Percentiles rank a stretch among this genome's conserved stretches.
phyloP scores from a whole-genome alignment of 92 coral and sea anemone genomes.

The Umimayanthus chanpuru region DNA sequence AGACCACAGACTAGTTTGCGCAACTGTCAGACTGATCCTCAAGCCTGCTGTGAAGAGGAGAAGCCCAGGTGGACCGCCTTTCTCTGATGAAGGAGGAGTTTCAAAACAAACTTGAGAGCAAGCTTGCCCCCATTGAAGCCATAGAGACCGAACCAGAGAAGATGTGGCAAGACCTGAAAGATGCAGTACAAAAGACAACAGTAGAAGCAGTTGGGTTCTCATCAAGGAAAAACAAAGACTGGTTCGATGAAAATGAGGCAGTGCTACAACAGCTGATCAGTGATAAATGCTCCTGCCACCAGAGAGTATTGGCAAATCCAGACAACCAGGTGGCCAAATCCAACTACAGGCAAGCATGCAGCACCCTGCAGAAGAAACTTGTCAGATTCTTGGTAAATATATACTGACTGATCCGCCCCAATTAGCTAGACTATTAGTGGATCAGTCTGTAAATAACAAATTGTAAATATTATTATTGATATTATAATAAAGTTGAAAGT shows the following conservation, averaged over 20 bases:
- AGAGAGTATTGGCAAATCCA: background rate
- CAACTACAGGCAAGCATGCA: conserved; percentile 28
- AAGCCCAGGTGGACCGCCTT: background rate
- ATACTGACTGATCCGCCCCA: too few relatives aligned
- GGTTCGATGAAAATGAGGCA: too few relatives aligned
- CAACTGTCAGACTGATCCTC: background rate
- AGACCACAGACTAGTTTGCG: too few relatives aligned
- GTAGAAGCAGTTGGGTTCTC: conserved; percentile 31
- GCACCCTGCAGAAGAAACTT: too few relatives aligned
- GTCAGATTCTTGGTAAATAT: too few relatives aligned
- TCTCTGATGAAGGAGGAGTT: background rate
- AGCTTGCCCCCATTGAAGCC: background rate
- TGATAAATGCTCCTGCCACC: conserved; percentile 14
- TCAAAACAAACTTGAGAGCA: background rate
- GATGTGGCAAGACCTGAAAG: background rate
- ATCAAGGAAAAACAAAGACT: conserved; percentile 39
- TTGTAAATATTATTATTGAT: too few relatives aligned
- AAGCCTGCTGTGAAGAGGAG: background rate
- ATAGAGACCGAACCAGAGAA: conserved; percentile 15
- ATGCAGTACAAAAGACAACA: background rate
- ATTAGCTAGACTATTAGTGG: too few relatives aligned
- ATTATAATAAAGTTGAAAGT: too few relatives aligned
- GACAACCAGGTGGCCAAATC: conserved; percentile 15
- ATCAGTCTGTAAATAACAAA: too few relatives aligned
- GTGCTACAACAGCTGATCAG: conserved; percentile 11